Conservation (phyloP, 2,888 invertebrate genomes). For the Helicoverpa assulta region DNA sequence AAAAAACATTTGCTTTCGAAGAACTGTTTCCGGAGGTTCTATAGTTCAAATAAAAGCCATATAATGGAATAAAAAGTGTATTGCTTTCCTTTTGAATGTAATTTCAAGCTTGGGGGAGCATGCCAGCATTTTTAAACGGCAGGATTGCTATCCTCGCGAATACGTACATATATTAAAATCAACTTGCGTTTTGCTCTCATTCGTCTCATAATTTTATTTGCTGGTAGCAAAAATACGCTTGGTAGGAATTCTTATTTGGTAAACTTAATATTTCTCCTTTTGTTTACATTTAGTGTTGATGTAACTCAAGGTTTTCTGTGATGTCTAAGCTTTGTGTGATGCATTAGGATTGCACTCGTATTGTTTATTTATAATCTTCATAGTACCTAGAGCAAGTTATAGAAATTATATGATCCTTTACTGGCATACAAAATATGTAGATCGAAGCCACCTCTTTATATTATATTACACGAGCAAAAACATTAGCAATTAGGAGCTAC, state of each 20-base stretch:
- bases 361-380: no score
- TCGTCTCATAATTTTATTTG: constrained; percentile 86
- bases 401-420: not conserved
- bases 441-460: no score
- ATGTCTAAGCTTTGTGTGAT: constrained; percentile 7
- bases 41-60: constrained; percentile 57
- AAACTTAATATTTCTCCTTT: constrained; percentile 52
- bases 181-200: constrained; percentile 84
- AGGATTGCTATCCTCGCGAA: constrained; percentile 73
- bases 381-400: not conserved
- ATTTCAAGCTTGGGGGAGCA: constrained; percentile 76
- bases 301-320: constrained; percentile 29
- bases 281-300: constrained; percentile 47
- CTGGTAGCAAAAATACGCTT: constrained; percentile 72
- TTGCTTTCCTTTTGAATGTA: constrained; percentile 75
- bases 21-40: constrained; percentile 20
- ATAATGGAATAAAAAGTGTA: constrained; percentile 62
- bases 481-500: no score
- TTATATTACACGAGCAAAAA: no score
- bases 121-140: constrained; percentile 77
- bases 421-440: no score
- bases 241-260: constrained; percentile 67
- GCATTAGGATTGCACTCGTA: not conserved
- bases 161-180: constrained; percentile 81
- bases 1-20: not conserved